Evolutionary conservation across 2,113 vertebrate species (phyloP).

Genomic region (Paradoxurus hermaphroditus): DNA sequence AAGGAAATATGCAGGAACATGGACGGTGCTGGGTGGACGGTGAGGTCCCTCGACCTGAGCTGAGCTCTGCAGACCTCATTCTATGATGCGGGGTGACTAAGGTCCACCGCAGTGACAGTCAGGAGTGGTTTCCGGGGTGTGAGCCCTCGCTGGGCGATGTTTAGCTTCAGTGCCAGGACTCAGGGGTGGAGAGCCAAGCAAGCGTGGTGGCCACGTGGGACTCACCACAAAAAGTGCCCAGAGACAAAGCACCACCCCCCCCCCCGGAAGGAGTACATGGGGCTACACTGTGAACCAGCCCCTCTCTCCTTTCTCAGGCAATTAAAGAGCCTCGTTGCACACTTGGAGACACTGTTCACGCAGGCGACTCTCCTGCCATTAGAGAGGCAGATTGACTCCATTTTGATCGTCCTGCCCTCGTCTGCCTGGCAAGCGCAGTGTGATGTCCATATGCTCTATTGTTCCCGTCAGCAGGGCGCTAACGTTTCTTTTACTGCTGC

Average conservation of each 20-base stretch:
- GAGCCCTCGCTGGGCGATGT: not conserved
- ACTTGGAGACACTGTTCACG: slow-evolving; percentile 50
- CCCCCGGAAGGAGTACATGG: not conserved
- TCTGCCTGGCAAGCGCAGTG: slow-evolving; percentile 64
- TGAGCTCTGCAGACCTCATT: not conserved
- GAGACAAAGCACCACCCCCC: not conserved
- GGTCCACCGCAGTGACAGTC: not conserved
- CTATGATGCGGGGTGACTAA: not conserved
- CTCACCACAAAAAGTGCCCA: not conserved
- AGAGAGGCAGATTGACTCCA: slow-evolving; percentile 65
- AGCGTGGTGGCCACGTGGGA: not conserved
- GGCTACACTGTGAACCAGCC: slow-evolving; percentile 19
- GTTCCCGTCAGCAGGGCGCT: slow-evolving; percentile 77
- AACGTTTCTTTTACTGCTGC: slow-evolving; percentile 72
- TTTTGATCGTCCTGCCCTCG: slow-evolving; percentile 62
- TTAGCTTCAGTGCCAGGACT: not conserved
- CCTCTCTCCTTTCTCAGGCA: slow-evolving; percentile 54
- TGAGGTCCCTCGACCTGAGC: not conserved
- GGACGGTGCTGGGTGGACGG: not conserved
- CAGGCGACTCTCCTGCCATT: slow-evolving; percentile 65
- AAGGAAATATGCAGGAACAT: not conserved
- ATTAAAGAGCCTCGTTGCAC: slow-evolving; percentile 45
- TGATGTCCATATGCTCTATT: slow-evolving; percentile 76
- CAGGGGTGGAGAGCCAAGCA: not conserved
- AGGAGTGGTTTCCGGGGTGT: not conserved